Evolutionary conservation across 2,888 invertebrate genomes (phyloP).

Genomic region (Pharmacophagus antenor): DNA sequence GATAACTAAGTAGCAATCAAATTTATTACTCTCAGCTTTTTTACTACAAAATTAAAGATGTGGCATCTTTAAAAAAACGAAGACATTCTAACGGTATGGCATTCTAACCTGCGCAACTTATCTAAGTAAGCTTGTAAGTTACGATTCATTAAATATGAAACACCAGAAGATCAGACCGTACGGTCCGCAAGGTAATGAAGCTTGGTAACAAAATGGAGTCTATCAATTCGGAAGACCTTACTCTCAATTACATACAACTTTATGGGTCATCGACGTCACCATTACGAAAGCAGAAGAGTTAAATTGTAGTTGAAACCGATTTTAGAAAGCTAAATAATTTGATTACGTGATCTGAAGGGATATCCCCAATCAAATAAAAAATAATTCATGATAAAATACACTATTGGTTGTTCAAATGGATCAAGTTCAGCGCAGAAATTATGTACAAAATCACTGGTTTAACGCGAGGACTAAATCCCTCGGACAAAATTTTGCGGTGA

Average conservation of each 20-base stretch:
- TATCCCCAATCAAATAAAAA: background rate
- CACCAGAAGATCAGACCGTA: conserved; percentile 10
- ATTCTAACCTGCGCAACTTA: no score
- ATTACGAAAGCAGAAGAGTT: conserved; percentile 70
- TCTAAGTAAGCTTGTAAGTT: background rate
- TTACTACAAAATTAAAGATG: no score
- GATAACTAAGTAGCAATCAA: no score
- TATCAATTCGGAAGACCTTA: conserved; percentile 60
- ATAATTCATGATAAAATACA: background rate
- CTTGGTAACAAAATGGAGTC: conserved; percentile 55
- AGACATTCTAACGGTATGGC: no score
- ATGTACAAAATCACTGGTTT: conserved; percentile 20
- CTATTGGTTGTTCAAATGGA: background rate
- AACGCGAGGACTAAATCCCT: conserved; percentile 18
- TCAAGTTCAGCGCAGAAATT: background rate
- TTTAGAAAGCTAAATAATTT: background rate
- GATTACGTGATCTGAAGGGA: no score
- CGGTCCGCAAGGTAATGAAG: conserved; percentile 52
- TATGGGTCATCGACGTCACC: conserved; percentile 57
- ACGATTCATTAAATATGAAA: conserved; percentile 6
- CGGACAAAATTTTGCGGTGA: conserved; percentile 22
- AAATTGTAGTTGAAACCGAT: conserved; percentile 72
- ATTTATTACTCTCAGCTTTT: no score
- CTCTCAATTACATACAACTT: conserved; percentile 66
- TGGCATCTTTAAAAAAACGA: no score